These are phyloP conservation scores for Pseudomugil tenellus DNA, from an alignment of 2,797 vertebrate species.

Conservation along the genomic window DNA sequence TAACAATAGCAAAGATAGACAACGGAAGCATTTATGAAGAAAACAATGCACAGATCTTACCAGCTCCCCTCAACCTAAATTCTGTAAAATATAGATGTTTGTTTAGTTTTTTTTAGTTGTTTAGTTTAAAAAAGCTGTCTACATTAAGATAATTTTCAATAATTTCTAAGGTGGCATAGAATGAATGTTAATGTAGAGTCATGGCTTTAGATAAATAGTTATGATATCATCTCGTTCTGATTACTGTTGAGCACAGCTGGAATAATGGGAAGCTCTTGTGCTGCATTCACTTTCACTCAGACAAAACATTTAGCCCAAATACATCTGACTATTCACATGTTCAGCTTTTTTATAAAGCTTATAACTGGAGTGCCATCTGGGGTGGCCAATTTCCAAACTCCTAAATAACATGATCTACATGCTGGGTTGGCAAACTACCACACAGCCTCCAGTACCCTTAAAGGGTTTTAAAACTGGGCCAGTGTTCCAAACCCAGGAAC, in stretches of 20 bases:
- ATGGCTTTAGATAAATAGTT: neutral
- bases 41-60: too few relatives aligned
- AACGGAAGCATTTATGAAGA: too few relatives aligned
- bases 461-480: slow-evolving; percentile 1
- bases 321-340: neutral
- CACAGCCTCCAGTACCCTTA: neutral
- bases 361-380: neutral
- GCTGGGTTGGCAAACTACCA: neutral
- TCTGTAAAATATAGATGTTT: too few relatives aligned
- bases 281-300: neutral
- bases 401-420: neutral
- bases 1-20: too few relatives aligned
- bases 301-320: neutral
- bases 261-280: neutral
- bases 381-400: neutral
- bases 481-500: neutral
- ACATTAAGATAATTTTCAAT: too few relatives aligned
- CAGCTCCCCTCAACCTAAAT: too few relatives aligned
- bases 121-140: too few relatives aligned
- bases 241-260: neutral
- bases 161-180: too few relatives aligned
- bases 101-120: too few relatives aligned
- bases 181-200: neutral
- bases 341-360: neutral
- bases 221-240: neutral